Conservation (phyloP, 64 coral and sea anemone species). For the Acropora yongei region DNA sequence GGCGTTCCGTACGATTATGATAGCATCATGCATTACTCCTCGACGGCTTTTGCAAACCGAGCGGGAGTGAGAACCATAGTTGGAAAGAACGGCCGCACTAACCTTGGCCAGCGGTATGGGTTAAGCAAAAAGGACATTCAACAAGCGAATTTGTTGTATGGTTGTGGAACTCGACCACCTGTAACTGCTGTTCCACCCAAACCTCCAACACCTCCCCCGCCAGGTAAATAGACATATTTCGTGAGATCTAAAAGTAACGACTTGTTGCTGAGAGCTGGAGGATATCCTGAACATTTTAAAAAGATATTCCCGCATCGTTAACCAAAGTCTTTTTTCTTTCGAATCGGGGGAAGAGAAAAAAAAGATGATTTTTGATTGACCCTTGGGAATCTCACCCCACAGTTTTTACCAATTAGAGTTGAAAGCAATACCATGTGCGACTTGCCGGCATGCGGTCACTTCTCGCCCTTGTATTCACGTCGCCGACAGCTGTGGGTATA, state of each 20-base stretch:
- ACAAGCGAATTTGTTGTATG: conserved; percentile 77
- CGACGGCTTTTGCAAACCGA: conserved; percentile 73
- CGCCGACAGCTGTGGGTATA: too few species aligned
- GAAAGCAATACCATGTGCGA: too few species aligned
- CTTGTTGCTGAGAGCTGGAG: too few species aligned
- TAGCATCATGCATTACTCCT: conserved; percentile 83
- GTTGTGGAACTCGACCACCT: conserved; percentile 40
- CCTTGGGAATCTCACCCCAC: too few species aligned
- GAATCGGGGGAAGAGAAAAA: too few species aligned
- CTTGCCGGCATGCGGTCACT: background rate
- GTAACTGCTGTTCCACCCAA: conserved; percentile 41
- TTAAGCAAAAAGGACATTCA: conserved; percentile 68
- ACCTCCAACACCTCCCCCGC: conserved; percentile 59
- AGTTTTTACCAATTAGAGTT: too few species aligned
- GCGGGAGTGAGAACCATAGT: conserved; percentile 57
- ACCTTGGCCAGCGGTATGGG: conserved; percentile 91
- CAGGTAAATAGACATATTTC: background rate
- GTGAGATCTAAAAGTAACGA: too few species aligned
- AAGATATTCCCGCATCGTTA: too few species aligned
- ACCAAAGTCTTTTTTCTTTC: too few species aligned
- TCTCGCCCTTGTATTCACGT: background rate
- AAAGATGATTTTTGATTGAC: too few species aligned
- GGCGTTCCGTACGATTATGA: conserved; percentile 75
- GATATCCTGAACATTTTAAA: too few species aligned
- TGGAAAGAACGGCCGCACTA: conserved; percentile 61